These are phyloP conservation scores for Brassicogethes aeneus DNA, from an alignment of 2,888 invertebrate genomes.

Conservation along the genomic window DNA sequence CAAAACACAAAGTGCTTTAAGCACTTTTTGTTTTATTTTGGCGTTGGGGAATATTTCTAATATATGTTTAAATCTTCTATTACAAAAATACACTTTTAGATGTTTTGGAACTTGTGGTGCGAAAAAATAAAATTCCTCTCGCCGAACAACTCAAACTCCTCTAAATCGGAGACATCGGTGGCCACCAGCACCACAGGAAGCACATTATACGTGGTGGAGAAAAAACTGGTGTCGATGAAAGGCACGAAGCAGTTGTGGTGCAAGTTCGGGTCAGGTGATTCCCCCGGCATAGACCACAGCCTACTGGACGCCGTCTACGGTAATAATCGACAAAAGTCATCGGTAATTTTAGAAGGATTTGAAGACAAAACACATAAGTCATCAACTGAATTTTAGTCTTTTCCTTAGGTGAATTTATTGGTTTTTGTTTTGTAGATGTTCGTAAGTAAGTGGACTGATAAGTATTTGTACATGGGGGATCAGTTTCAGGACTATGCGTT, in stretches of 20 bases:
- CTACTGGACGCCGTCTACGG: not conserved
- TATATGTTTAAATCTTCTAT: constrained; percentile 1
- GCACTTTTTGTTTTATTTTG: too few relatives aligned
- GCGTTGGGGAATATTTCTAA: too few relatives aligned
- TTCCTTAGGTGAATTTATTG: too few relatives aligned
- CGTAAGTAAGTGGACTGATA: constrained; percentile 44
- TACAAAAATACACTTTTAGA: constrained; percentile 28
- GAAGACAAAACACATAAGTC: too few relatives aligned
- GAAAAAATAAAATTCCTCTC: constrained; percentile 42
- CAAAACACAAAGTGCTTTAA: too few relatives aligned
- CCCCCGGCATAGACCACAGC: constrained; percentile 8
- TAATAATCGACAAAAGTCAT: not conserved
- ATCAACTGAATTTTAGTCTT: too few relatives aligned
- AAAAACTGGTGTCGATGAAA: constrained; percentile 21
- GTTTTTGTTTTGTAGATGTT: constrained; percentile 22
- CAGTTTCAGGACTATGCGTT: constrained; percentile 36
- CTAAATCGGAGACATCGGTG: constrained; percentile 46
- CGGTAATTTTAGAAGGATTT: constrained; percentile 1
- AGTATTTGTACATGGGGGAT: constrained; percentile 48
- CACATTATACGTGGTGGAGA: constrained; percentile 41
- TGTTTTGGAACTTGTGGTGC: constrained; percentile 55
- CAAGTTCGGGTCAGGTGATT: constrained; percentile 32
- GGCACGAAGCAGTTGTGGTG: constrained; percentile 36
- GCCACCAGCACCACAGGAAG: constrained; percentile 43
- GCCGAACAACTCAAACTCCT: constrained; percentile 39